Conservation (phyloP, 2,797 vertebrate genomes). For the Syngnathus rostellatus region DNA sequence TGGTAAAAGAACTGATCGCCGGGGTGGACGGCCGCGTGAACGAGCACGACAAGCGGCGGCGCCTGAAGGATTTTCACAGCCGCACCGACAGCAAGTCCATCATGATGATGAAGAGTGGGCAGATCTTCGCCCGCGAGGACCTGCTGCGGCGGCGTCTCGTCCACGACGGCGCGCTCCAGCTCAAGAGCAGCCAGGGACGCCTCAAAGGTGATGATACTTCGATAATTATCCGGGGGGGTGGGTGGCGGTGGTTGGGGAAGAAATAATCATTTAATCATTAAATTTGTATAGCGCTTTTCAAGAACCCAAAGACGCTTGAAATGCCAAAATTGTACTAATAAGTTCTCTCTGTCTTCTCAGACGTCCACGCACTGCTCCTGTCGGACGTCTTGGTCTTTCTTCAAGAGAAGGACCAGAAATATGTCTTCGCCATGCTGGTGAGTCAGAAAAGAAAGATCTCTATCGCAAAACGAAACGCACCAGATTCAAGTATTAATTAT, state of each 20-base stretch:
- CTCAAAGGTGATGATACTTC: conserved; percentile 76
- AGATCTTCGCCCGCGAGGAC: conserved; percentile 93
- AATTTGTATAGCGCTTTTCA: no score
- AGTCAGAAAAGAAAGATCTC: conserved; percentile 23
- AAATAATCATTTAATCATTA: no score
- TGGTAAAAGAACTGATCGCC: conserved; percentile 83
- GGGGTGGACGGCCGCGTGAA: conserved; percentile 88
- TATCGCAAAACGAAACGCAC: no score
- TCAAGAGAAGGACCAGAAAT: conserved; percentile 98
- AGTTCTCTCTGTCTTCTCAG: conserved; percentile 55
- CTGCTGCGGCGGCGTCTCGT: conserved; percentile 82
- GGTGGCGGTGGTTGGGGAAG: no score
- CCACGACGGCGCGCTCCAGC: conserved; percentile 81
- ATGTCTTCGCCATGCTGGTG: conserved; percentile 90
- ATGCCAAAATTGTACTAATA: no score
- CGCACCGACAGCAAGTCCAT: conserved; percentile 91
- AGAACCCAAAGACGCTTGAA: no score
- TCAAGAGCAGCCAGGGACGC: conserved; percentile 77
- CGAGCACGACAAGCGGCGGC: conserved; percentile 84
- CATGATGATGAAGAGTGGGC: conserved; percentile 91
- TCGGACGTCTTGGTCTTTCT: conserved; percentile 90
- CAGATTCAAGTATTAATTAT: no score
- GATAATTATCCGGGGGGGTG: neutral
- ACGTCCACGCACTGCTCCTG: conserved; percentile 89
- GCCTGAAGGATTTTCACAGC: conserved; percentile 82